phyloP scores from a whole-genome alignment of 1,140 invertebrate genomes.

The Pseudomyrmex dendroicus region DNA sequence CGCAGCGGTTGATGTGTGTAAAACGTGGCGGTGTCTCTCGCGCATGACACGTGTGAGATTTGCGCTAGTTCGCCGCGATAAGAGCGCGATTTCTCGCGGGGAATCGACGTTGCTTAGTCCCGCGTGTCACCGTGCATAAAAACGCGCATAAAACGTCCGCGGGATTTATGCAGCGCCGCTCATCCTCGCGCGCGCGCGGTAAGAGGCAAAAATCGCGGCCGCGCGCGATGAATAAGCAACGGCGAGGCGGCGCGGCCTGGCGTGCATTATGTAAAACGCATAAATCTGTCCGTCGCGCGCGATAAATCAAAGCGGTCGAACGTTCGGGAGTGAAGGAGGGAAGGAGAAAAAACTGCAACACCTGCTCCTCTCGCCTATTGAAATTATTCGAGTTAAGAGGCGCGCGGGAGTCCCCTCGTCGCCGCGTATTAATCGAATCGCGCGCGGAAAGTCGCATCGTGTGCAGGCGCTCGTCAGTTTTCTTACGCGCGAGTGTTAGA shows the following conservation, averaged over 20 bases:
- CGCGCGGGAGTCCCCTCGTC: background rate
- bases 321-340: background rate
- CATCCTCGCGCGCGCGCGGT: background rate
- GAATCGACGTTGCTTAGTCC: background rate
- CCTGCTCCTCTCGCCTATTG: constrained; percentile 15
- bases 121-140: no score
- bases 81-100: background rate
- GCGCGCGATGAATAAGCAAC: background rate
- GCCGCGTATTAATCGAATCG: constrained; percentile 22
- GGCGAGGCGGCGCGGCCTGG: background rate
- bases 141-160: background rate
- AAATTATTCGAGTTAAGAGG: constrained; percentile 13
- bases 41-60: background rate
- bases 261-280: constrained; percentile 36
- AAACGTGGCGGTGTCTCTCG: background rate
- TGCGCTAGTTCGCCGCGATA: background rate
- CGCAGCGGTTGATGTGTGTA: background rate
- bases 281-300: constrained; percentile 31
- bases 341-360: background rate
- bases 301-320: constrained; percentile 5
- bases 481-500: background rate
- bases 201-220: constrained; percentile 22
- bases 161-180: constrained; percentile 6
- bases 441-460: background rate
- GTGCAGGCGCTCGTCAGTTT: background rate